Conservation (phyloP, 2,797 vertebrate species). For the Notolabrus celidotus region DNA sequence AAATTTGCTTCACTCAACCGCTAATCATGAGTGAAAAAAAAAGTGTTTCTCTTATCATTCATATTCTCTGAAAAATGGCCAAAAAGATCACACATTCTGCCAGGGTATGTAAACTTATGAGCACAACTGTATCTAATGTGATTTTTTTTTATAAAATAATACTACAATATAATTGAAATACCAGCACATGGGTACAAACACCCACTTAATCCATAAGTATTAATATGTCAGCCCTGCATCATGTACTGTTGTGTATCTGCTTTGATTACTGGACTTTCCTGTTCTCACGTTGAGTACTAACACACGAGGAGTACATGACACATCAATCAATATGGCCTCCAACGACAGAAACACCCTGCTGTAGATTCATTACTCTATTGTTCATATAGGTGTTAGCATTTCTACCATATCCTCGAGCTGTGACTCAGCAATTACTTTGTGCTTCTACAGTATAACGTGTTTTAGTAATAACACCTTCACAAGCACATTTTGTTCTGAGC, state of each 20-base stretch:
- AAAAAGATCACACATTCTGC: too few relatives aligned
- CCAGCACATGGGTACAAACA: too few relatives aligned
- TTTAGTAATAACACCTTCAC: neutral
- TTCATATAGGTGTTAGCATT: neutral
- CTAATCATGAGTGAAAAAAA: too few relatives aligned
- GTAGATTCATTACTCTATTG: slow-evolving; percentile 1
- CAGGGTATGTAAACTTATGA: too few relatives aligned
- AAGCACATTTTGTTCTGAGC: neutral
- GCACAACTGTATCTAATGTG: too few relatives aligned
- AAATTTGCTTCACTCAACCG: too few relatives aligned
- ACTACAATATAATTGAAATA: too few relatives aligned
- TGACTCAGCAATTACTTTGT: neutral
- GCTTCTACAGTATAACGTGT: neutral
- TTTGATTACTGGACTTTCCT: too few relatives aligned
- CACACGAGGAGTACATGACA: too few relatives aligned
- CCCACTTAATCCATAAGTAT: neutral
- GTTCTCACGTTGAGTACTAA: too few relatives aligned
- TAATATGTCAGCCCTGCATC: neutral
- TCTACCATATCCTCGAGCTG: neutral
- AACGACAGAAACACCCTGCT: neutral
- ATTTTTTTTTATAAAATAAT: neutral
- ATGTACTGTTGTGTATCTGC: neutral
- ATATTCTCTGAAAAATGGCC: too few relatives aligned
- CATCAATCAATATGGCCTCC: neutral
- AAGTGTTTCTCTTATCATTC: too few relatives aligned